Conservation (phyloP, 2,113 vertebrate species). For the Toxostoma redivivum region DNA sequence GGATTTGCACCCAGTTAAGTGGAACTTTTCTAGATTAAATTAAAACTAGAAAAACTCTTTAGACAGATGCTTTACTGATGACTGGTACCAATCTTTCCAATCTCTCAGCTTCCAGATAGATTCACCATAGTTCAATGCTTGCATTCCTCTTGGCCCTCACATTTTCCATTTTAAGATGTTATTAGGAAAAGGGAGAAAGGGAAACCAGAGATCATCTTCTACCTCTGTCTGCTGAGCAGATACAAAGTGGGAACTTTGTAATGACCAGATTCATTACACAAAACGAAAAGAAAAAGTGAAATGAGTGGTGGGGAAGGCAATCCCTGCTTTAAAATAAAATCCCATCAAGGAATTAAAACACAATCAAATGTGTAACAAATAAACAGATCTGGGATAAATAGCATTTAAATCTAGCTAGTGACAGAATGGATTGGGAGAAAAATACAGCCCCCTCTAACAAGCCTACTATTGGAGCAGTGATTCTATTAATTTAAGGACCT, state of each 20-base stretch:
- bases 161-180: background rate
- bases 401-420: background rate
- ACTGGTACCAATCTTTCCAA: background rate
- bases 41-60: background rate
- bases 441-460: background rate
- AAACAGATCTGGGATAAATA: background rate
- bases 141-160: background rate
- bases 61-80: background rate
- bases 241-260: background rate
- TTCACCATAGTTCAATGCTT: background rate
- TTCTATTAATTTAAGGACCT: background rate
- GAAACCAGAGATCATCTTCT: background rate
- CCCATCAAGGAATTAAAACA: background rate
- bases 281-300: background rate
- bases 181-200: background rate
- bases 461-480: fast-evolving
- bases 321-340: background rate
- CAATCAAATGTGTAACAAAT: background rate
- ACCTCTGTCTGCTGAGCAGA: background rate
- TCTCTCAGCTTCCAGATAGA: background rate
- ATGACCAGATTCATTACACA: background rate
- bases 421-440: background rate
- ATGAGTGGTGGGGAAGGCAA: background rate
- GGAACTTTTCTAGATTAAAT: background rate
- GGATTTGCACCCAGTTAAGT: background rate